Conservation (phyloP, 2,797 vertebrate genomes). For the Myotis pilosus region DNA sequence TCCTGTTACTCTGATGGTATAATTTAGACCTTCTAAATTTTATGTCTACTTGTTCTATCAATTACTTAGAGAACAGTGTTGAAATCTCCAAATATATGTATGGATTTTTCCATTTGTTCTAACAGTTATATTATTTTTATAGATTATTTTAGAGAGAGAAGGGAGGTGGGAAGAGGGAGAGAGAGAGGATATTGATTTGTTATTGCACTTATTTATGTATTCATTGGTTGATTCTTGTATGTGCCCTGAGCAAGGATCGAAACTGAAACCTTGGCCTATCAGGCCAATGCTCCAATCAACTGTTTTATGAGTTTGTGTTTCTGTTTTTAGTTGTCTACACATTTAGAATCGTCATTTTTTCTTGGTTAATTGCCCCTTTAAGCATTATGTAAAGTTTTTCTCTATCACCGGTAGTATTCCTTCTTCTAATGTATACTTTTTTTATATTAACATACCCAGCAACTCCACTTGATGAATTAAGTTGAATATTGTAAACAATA, state of each 20-base stretch:
- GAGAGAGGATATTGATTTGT: not conserved
- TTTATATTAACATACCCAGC: not conserved
- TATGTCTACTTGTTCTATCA: not conserved
- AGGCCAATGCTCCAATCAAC: not conserved
- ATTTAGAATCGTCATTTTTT: not conserved
- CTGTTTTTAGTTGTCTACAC: not conserved
- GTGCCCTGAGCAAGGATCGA: not conserved
- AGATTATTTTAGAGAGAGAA: not conserved
- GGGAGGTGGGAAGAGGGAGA: not conserved
- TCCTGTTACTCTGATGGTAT: not conserved
- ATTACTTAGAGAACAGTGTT: not conserved
- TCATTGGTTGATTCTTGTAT: not conserved
- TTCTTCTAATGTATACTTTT: not conserved
- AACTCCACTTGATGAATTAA: not conserved
- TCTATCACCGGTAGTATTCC: not conserved
- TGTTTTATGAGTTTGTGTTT: not conserved
- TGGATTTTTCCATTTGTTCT: not conserved
- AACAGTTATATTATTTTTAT: not conserved
- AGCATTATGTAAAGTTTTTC: not conserved
- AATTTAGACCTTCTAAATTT: not conserved
- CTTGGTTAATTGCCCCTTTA: not conserved
- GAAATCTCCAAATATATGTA: not conserved
- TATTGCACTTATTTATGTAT: not conserved
- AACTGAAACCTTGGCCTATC: not conserved
- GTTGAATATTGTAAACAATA: not conserved